Percentiles rank a stretch among this genome's conserved stretches.
phyloP scores from a whole-genome alignment of 1,140 invertebrate species.

The Atta texana region DNA sequence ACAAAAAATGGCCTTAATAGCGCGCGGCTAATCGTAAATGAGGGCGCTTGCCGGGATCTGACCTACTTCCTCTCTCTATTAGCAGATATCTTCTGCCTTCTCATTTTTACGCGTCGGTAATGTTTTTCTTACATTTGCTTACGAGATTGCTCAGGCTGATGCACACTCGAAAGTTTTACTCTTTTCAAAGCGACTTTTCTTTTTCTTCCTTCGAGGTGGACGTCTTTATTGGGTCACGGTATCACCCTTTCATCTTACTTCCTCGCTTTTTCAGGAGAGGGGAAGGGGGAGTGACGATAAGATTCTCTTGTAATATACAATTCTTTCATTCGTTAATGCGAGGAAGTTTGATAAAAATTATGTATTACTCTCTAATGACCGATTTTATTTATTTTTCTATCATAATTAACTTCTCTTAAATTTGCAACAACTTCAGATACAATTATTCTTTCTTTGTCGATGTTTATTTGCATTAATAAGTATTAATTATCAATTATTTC shows the following conservation, averaged over 20 bases:
- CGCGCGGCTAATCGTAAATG: constrained; percentile 68
- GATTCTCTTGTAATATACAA: not conserved
- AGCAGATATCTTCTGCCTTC: constrained; percentile 43
- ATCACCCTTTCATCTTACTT: not conserved
- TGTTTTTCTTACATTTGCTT: constrained; percentile 38
- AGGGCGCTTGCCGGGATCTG: constrained; percentile 76
- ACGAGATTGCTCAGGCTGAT: constrained; percentile 30
- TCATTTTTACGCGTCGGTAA: constrained; percentile 30
- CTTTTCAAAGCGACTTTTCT: constrained; percentile 36
- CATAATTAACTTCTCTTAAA: constrained; percentile 4
- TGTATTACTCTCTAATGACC: constrained; percentile 13
- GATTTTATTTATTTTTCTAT: not conserved
- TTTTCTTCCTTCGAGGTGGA: not conserved
- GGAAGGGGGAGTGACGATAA: not conserved
- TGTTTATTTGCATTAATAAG: not conserved
- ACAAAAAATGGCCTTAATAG: constrained; percentile 80
- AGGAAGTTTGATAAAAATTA: constrained; percentile 23
- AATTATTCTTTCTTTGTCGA: not conserved
- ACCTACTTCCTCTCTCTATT: constrained; percentile 53
- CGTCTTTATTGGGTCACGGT: not conserved
- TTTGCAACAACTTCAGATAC: constrained; percentile 1
- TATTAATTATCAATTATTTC: constrained; percentile 9
- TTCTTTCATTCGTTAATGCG: constrained; percentile 16
- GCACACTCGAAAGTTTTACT: constrained; percentile 46
- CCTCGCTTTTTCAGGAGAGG: not conserved